Conservation (phyloP, 2,113 vertebrate species). For the Otis tarda region DNA sequence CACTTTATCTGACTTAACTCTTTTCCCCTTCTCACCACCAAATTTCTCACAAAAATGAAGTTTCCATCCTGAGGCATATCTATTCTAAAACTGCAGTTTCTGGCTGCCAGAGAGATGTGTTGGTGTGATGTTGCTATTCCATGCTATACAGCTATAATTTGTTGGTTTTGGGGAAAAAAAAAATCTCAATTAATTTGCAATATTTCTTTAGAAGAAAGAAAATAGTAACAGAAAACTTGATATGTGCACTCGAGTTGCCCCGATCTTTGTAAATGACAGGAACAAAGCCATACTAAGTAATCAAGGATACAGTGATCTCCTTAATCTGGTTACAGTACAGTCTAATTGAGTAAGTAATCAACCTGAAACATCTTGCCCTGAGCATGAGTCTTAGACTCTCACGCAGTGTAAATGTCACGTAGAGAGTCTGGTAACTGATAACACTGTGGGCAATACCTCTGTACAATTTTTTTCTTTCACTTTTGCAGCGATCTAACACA, state of each 20-base stretch:
- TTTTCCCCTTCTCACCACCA: not conserved
- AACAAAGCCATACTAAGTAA: not conserved
- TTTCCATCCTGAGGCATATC: not conserved
- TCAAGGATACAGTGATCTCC: not conserved
- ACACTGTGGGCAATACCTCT: not conserved
- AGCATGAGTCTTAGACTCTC: not conserved
- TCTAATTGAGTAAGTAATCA: conserved; percentile 21
- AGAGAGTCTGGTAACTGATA: not conserved
- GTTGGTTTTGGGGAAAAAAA: not conserved
- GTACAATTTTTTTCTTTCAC: not conserved
- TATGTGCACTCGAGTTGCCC: not conserved
- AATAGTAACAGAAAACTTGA: not conserved
- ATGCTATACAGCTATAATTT: not conserved
- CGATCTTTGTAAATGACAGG: not conserved
- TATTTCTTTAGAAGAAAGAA: not conserved
- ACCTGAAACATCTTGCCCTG: conserved; percentile 29
- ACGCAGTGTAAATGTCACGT: not conserved
- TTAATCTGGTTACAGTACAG: not conserved
- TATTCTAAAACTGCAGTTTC: not conserved
- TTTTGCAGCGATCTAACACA: not conserved
- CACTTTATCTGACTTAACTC: not conserved
- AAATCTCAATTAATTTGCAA: not conserved
- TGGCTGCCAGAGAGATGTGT: not conserved
- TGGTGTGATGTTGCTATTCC: not conserved
- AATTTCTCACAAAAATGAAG: not conserved